Evolutionary conservation across 2,888 invertebrate species (phyloP), one percentile per base, ranked within the genome.

Genomic region (Amphipyra berbera): DNA sequence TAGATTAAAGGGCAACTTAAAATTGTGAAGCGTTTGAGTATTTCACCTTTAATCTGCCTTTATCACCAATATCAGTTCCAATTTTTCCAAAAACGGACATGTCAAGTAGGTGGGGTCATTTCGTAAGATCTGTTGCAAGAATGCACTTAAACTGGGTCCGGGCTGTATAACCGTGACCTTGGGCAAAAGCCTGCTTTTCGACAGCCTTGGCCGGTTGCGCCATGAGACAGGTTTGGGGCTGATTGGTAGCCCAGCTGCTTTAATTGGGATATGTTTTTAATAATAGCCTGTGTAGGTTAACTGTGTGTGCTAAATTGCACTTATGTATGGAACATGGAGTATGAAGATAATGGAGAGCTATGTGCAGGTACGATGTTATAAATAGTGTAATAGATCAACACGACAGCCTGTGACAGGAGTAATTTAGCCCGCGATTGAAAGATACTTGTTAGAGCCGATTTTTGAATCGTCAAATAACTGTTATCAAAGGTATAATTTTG

Each of bases 131-230:
- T 82, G 70, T 74, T 75, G 83, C 68, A 82, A 82, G 47, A 66
- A 60, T 71, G 72, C 73, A 67, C 57, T 61, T 54, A 54, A 46
- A 42, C n/a, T 58, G 67, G 61, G 55, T 13, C 58, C 53, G 56
- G 55, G 52, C 56, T 42, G 57, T 37, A 61, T 55, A 63, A 59
- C 82, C 80, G 44, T 83, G 83, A 79, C 83, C 83, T 81, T 83
- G 78, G 61, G 9, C 21, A 61, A 54, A 66, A 70, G 71, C 64
- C 69, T 71, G 70, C 61, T 76, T 78, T 76, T 73, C 33, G 60
- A 45, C 57, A 70, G 46, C 68, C 79, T 72, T 73, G 76, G 64
- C 64, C 71, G 56, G 49, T 83, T 83, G 67, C 83, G 62, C 68
- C 74, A 79, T 47, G 12, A 38, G 66, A 75, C 79, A 57, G 61